Evolutionary conservation across 2,113 vertebrate genomes (phyloP).

Genomic region (Artemisiospiza belli): DNA sequence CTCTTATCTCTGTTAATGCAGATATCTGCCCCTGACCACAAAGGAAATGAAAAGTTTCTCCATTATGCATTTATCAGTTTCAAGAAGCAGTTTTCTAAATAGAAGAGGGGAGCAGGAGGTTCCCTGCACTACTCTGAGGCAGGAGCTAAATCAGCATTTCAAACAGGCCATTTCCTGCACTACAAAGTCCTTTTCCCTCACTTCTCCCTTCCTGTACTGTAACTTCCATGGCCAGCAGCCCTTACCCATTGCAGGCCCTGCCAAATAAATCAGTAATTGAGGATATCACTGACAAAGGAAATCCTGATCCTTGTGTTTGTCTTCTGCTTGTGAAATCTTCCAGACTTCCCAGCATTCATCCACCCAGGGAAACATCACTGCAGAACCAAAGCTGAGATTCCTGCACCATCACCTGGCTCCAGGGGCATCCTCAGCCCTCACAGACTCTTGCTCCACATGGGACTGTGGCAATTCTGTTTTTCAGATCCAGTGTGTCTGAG

Average conservation of each 20-base stretch:
- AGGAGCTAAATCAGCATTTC: not conserved
- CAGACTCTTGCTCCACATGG: not conserved
- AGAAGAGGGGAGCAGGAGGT: not conserved
- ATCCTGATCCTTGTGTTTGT: not conserved
- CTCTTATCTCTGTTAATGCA: not conserved
- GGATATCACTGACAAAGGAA: not conserved
- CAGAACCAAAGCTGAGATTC: not conserved
- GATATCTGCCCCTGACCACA: not conserved
- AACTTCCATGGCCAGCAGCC: not conserved
- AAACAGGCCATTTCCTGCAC: not conserved
- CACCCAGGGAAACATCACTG: not conserved
- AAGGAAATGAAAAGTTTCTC: conserved; percentile 23
- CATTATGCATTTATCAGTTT: not conserved
- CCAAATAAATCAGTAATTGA: not conserved
- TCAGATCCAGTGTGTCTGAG: not conserved
- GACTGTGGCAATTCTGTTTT: not conserved
- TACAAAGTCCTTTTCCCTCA: not conserved
- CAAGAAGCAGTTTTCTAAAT: not conserved
- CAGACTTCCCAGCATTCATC: not conserved
- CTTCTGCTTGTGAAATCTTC: not conserved
- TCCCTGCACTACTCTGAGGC: not conserved
- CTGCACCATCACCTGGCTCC: not conserved
- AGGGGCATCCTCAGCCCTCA: not conserved
- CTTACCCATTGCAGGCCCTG: not conserved
- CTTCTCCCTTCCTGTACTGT: not conserved